phyloP scores from a whole-genome alignment of 2,113 vertebrate species.

The Seriola dumerili region DNA sequence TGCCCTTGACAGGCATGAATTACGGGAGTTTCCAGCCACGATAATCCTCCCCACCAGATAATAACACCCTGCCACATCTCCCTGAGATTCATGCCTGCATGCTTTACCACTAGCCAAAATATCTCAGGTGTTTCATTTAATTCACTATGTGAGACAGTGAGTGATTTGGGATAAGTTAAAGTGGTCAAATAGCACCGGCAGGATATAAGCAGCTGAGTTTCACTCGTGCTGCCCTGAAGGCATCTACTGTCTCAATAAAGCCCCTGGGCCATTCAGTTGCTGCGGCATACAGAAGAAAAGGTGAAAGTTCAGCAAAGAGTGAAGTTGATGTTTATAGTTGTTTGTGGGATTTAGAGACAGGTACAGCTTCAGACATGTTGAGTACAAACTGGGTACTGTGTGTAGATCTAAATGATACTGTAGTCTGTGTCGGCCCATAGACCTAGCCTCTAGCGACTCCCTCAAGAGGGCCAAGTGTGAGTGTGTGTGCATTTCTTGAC shows the following conservation, averaged over 20 bases:
- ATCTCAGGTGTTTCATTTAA: constrained; percentile 63
- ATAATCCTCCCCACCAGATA: constrained; percentile 55
- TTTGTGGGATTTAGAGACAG: constrained; percentile 38
- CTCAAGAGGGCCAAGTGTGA: constrained; percentile 11
- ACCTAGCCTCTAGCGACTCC: constrained; percentile 26
- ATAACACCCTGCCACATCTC: constrained; percentile 71
- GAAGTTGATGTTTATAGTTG: constrained; percentile 17
- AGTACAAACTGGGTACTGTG: constrained; percentile 41
- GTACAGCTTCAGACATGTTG: constrained; percentile 57
- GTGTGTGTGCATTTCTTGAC: constrained; percentile 15
- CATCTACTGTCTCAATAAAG: background rate
- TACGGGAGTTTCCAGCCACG: constrained; percentile 61
- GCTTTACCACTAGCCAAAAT: constrained; percentile 53
- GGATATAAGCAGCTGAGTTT: constrained; percentile 40
- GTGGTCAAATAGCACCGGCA: constrained; percentile 32
- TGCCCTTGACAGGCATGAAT: constrained; percentile 59
- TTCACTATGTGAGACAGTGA: constrained; percentile 35
- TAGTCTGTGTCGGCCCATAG: constrained; percentile 11
- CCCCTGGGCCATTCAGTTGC: constrained; percentile 12
- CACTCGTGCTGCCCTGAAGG: background rate
- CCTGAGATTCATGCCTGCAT: constrained; percentile 28
- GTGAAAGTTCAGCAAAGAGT: constrained; percentile 29
- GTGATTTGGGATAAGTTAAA: constrained; percentile 49
- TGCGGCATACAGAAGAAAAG: constrained; percentile 7
- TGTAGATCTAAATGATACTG: constrained; percentile 45